These are phyloP conservation scores for Prosapia bicincta DNA, from an alignment of 2,888 invertebrate species.

Conservation along the genomic window DNA sequence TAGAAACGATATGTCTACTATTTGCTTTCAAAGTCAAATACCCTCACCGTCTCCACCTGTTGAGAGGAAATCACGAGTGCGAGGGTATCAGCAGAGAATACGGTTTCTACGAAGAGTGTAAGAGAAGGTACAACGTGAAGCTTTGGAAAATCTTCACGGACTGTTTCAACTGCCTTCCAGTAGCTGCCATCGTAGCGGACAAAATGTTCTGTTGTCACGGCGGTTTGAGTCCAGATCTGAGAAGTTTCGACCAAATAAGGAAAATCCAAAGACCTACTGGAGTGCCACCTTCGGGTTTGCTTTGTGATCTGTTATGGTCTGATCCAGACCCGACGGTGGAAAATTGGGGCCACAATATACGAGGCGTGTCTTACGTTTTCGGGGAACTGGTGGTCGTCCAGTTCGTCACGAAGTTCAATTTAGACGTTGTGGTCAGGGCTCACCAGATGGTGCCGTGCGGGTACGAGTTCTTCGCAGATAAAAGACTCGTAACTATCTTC, in stretches of 20 bases:
- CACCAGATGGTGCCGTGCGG: not conserved
- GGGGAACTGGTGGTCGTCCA: not conserved
- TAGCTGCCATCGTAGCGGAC: slow-evolving; percentile 61
- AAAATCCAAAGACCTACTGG: slow-evolving; percentile 55
- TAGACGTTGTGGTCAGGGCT: not conserved
- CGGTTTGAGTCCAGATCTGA: slow-evolving; percentile 49
- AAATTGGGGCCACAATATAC: slow-evolving; percentile 63
- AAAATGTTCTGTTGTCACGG: slow-evolving; percentile 65
- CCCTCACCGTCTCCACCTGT: slow-evolving; percentile 95
- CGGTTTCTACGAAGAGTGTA: slow-evolving; percentile 92
- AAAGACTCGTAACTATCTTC: not conserved
- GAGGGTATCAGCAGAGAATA: slow-evolving; percentile 75
- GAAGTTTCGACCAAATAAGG: slow-evolving; percentile 54
- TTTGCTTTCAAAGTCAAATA: slow-evolving; percentile 99
- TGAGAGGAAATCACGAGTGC: slow-evolving; percentile 91
- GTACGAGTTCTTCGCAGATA: not conserved
- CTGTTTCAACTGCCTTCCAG: slow-evolving; percentile 54
- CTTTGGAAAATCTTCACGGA: slow-evolving; percentile 46
- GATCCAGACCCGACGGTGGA: slow-evolving; percentile 52
- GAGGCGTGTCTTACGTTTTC: slow-evolving; percentile 37
- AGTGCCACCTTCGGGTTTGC: slow-evolving; percentile 55
- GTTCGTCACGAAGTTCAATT: not conserved
- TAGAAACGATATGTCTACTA: slow-evolving; percentile 95
- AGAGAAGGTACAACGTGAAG: slow-evolving; percentile 47
- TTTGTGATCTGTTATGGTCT: slow-evolving; percentile 59